Conservation (phyloP, 1,140 invertebrate species). For the Ceratitis capitata region DNA sequence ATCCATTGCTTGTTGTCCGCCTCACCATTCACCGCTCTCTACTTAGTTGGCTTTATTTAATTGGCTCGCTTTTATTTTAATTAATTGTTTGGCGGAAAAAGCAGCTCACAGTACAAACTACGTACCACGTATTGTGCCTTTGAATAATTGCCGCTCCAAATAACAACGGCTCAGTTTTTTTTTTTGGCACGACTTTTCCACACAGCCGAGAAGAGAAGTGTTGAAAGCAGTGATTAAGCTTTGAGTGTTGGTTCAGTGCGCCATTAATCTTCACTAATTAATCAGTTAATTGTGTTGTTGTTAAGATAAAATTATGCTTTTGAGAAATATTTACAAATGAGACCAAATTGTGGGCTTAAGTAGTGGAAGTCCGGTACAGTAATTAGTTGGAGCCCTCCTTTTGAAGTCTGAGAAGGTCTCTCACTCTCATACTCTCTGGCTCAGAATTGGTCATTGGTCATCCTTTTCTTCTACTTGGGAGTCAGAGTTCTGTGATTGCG, state of each 20-base stretch:
- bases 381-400: no score
- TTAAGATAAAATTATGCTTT: background rate
- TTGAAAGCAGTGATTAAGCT: background rate
- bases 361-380: no score
- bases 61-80: background rate
- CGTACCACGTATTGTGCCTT: no score
- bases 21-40: no score
- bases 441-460: no score
- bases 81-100: background rate
- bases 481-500: no score
- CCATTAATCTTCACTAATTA: background rate
- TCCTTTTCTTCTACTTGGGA: no score
- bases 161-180: no score
- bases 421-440: no score
- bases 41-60: background rate
- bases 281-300: background rate
- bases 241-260: background rate
- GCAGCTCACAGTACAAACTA: background rate
- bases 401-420: no score
- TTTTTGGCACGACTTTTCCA: background rate
- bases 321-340: no score
- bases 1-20: background rate
- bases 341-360: no score
- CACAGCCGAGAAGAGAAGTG: background rate
- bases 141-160: background rate